Percentiles rank a stretch among this genome's conserved stretches.
These are phyloP conservation scores for Pandemis cinnamomeana DNA, from an alignment of 2,888 invertebrate genomes.

Conservation along the genomic window DNA sequence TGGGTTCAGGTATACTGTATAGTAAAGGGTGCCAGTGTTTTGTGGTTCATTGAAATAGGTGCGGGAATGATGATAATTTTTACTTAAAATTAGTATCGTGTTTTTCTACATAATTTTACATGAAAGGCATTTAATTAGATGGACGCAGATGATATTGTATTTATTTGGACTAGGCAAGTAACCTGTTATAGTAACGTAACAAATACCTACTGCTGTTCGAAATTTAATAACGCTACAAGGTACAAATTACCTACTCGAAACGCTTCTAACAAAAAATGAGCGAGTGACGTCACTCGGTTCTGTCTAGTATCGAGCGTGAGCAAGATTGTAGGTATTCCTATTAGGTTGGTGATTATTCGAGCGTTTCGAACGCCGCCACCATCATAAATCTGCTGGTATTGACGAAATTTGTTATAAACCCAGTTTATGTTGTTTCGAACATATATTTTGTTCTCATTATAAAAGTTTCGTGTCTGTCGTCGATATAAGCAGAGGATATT, in stretches of 20 bases:
- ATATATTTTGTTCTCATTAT: neutral
- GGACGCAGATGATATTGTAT: neutral
- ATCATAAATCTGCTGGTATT: neutral
- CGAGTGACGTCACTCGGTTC: slow-evolving; percentile 4
- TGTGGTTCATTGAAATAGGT: no score
- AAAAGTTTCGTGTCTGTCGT: neutral
- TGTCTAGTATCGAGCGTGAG: slow-evolving; percentile 3
- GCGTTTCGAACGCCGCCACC: neutral
- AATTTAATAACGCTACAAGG: neutral
- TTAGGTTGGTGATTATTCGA: neutral
- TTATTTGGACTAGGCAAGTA: neutral
- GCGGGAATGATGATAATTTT: no score
- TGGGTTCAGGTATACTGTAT: no score
- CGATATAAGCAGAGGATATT: neutral
- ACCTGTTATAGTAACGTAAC: neutral
- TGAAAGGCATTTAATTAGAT: neutral
- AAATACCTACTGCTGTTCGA: neutral
- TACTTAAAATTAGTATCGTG: no score
- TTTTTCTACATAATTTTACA: no score
- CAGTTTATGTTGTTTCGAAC: neutral
- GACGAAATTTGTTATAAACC: slow-evolving; percentile 3
- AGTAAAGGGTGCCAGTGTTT: no score
- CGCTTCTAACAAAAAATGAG: slow-evolving; percentile 1
- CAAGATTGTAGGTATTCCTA: neutral
- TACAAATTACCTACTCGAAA: slow-evolving; percentile 4